Percentiles rank a stretch among this genome's conserved stretches.
Evolutionary conservation across 2,888 invertebrate species (phyloP).

Genomic region (Drosophila setosimentum): DNA sequence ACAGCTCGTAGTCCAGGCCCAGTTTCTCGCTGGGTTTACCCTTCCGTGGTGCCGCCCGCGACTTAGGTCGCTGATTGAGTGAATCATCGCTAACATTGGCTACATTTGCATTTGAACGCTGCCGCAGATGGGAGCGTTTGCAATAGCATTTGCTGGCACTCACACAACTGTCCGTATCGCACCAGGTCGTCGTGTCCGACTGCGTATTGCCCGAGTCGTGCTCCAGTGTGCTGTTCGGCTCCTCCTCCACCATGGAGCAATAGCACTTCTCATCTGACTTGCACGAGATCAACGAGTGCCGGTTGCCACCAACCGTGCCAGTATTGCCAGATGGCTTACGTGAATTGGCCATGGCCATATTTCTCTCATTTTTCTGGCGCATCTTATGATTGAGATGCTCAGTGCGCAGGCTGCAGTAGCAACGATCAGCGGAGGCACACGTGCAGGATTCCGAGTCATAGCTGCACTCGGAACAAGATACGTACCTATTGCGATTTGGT

Average conservation of each 20-base stretch:
- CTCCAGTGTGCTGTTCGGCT: slow-evolving; percentile 73
- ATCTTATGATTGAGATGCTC: slow-evolving; percentile 73
- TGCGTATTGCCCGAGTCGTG: slow-evolving; percentile 85
- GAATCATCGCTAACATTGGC: slow-evolving; percentile 65
- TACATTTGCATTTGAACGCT: slow-evolving; percentile 29
- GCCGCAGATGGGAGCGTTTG: slow-evolving; percentile 78
- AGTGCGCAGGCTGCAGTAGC: slow-evolving; percentile 90
- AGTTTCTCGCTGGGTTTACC: slow-evolving; percentile 87
- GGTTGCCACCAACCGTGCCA: slow-evolving; percentile 53
- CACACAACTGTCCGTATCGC: slow-evolving; percentile 94
- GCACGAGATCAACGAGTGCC: slow-evolving; percentile 85
- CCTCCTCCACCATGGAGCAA: slow-evolving; percentile 87
- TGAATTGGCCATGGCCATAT: slow-evolving; percentile 56
- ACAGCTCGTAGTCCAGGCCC: slow-evolving; percentile 91
- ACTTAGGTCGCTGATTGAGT: slow-evolving; percentile 76
- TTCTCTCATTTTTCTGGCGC: slow-evolving; percentile 77
- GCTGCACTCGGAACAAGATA: slow-evolving; percentile 94
- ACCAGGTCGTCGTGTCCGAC: slow-evolving; percentile 86
- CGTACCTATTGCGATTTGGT: slow-evolving; percentile 86
- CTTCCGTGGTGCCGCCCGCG: slow-evolving; percentile 75
- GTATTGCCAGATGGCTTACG: slow-evolving; percentile 53
- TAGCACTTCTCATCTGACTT: slow-evolving; percentile 88
- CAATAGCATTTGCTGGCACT: slow-evolving; percentile 96
- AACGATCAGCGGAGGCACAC: slow-evolving; percentile 91
- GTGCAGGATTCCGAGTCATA: slow-evolving; percentile 94